A percentile compares a stretch with the other conserved stretches of the same genome.
Conservation (phyloP, 1,140 invertebrate species). For the Planococcus citri region DNA sequence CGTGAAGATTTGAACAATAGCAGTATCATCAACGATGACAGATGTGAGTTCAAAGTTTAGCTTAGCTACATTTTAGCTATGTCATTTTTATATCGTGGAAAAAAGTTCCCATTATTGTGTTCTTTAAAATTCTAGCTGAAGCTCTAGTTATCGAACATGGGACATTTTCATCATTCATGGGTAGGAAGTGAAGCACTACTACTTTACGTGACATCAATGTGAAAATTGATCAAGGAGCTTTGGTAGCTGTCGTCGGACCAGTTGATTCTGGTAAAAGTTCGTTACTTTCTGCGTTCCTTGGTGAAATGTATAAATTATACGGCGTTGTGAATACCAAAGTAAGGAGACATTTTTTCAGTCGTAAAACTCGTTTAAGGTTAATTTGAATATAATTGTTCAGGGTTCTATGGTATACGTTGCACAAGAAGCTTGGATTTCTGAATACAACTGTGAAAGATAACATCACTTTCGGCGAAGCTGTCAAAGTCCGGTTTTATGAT, state of each 20-base stretch:
- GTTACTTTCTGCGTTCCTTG: slow-evolving; percentile 41
- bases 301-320: slow-evolving; percentile 36
- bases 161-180: slow-evolving; percentile 48
- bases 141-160: slow-evolving; percentile 31
- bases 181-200: slow-evolving; percentile 36
- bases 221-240: slow-evolving; percentile 31
- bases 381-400: slow-evolving; percentile 30
- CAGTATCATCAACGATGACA: slow-evolving; percentile 47
- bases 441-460: slow-evolving; percentile 41
- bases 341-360: no score
- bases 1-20: slow-evolving; percentile 65
- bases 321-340: slow-evolving; percentile 37
- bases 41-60: no score
- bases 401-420: slow-evolving; percentile 40
- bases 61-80: no score
- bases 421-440: slow-evolving; percentile 46
- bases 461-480: slow-evolving; percentile 37
- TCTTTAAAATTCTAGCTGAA: slow-evolving; percentile 30
- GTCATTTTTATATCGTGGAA: neutral
- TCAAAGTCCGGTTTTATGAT: slow-evolving; percentile 37
- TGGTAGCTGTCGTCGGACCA: slow-evolving; percentile 42
- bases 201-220: slow-evolving; percentile 35
- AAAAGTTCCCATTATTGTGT: neutral
- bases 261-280: slow-evolving; percentile 47
- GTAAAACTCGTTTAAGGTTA: no score